Percentiles rank a stretch among this genome's conserved stretches.
Evolutionary conservation across 2,888 invertebrate species (phyloP).

Genomic region (Drosophila fungiperda): DNA sequence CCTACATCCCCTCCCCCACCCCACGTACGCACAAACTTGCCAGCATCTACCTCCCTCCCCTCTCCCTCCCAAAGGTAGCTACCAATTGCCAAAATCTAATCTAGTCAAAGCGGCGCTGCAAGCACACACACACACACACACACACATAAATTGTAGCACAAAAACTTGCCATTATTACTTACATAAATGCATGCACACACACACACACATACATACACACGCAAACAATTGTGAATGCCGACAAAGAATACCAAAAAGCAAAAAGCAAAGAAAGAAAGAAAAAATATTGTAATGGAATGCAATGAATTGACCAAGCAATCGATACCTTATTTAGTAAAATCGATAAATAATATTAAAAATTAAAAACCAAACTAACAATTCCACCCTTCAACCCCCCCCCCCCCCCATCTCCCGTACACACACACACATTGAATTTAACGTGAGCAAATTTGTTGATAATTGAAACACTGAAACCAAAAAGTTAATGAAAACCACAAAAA

Average conservation of each 20-base stretch:
- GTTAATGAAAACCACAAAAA: conserved; percentile 10
- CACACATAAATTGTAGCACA: conserved; percentile 12
- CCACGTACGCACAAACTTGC: conserved; percentile 12
- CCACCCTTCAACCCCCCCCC: too few species aligned
- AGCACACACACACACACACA: conserved; percentile 27
- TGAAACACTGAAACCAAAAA: conserved; percentile 44
- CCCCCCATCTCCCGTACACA: background rate
- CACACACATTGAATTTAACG: conserved; percentile 40
- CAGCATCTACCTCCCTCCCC: conserved; percentile 8
- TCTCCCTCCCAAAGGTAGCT: background rate
- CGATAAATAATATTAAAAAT: conserved; percentile 14
- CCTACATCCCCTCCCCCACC: background rate
- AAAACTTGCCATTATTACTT: conserved; percentile 46
- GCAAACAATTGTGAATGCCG: conserved; percentile 49
- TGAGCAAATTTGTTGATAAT: conserved; percentile 43
- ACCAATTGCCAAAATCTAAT: conserved; percentile 29
- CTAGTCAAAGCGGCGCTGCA: conserved; percentile 57
- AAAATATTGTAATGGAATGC: conserved; percentile 16
- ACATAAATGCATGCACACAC: conserved; percentile 14
- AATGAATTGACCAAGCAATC: conserved; percentile 22
- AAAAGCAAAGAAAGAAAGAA: conserved; percentile 28
- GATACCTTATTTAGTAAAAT: conserved; percentile 10
- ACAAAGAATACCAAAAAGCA: conserved; percentile 33
- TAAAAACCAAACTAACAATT: background rate
- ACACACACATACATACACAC: conserved; percentile 21